Conservation (phyloP, 2,888 invertebrate genomes). For the Rhorus exstirpatorius region DNA sequence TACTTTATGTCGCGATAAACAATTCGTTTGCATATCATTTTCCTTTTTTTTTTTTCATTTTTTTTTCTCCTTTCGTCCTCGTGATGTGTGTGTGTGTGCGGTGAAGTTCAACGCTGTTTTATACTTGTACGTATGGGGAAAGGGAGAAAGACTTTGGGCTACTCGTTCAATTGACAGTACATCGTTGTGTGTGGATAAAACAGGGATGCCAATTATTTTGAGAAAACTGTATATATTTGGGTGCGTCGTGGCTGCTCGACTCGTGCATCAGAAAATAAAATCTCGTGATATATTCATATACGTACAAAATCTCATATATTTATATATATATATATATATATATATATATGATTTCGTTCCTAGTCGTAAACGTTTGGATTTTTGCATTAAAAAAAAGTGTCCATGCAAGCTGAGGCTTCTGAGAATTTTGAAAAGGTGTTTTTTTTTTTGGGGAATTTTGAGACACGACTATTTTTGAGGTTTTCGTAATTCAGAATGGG, state of each 20-base stretch:
- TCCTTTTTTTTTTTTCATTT: slow-evolving; percentile 9
- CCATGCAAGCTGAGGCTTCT: no score
- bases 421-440: no score
- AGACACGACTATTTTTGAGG: no score
- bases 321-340: neutral
- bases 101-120: slow-evolving; percentile 3
- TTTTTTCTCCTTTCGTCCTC: slow-evolving; percentile 4
- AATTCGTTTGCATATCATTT: no score
- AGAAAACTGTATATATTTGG: slow-evolving; percentile 17
- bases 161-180: neutral
- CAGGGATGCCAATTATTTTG: neutral
- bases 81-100: slow-evolving; percentile 9
- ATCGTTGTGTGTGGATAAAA: slow-evolving; percentile 2
- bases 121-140: neutral
- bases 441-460: no score
- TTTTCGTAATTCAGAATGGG: no score
- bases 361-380: no score
- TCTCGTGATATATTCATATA: neutral
- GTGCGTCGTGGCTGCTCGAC: slow-evolving; percentile 26
- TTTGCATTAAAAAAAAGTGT: no score
- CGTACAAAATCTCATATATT: no score
- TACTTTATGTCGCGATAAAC: slow-evolving; percentile 41
- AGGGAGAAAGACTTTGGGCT: neutral
- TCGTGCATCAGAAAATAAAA: neutral
- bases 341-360: neutral